These are phyloP conservation scores for Lingula anatina DNA, from an alignment of 2,888 invertebrate species.

Conservation along the genomic window DNA sequence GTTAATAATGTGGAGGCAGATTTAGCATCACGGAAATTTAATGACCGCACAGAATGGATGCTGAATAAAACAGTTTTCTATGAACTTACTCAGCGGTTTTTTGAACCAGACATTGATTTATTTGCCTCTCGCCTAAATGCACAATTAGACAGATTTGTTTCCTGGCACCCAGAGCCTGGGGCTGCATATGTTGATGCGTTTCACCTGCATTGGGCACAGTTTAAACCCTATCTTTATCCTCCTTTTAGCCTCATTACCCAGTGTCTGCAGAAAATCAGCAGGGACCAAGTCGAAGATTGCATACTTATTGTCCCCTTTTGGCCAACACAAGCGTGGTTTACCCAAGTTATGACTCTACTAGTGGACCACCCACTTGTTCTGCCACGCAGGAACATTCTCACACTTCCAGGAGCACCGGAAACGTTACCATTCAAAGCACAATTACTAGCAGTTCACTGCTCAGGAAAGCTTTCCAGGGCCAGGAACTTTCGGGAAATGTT, in stretches of 20 bases:
- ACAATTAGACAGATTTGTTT: constrained; percentile 6
- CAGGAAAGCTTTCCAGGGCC: not conserved
- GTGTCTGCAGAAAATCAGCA: not conserved
- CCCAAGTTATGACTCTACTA: not conserved
- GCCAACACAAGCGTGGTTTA: constrained; percentile 2
- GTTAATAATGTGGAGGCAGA: constrained; percentile 7
- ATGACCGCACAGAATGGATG: constrained; percentile 12
- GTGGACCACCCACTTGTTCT: constrained; percentile 1
- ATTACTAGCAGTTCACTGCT: not conserved
- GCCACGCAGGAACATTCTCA: constrained; percentile 1
- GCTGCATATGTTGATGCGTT: constrained; percentile 10
- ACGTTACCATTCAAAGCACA: not conserved
- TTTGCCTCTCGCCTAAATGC: constrained; percentile 13
- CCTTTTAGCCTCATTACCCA: constrained; percentile 9
- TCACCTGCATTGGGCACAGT: constrained; percentile 8
- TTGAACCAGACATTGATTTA: constrained; percentile 5
- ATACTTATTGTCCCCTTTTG: constrained; percentile 1
- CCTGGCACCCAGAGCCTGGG: constrained; percentile 9
- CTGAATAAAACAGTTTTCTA: constrained; percentile 5
- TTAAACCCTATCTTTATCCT: constrained; percentile 7
- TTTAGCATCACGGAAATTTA: constrained; percentile 6
- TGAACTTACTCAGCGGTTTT: not conserved
- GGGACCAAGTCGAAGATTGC: not conserved
- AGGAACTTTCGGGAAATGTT: not conserved
- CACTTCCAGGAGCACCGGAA: not conserved